A percentile compares a stretch with the other conserved stretches of the same genome.
Conservation (phyloP, 1,140 invertebrate genomes). For the Eupeodes corollae region DNA sequence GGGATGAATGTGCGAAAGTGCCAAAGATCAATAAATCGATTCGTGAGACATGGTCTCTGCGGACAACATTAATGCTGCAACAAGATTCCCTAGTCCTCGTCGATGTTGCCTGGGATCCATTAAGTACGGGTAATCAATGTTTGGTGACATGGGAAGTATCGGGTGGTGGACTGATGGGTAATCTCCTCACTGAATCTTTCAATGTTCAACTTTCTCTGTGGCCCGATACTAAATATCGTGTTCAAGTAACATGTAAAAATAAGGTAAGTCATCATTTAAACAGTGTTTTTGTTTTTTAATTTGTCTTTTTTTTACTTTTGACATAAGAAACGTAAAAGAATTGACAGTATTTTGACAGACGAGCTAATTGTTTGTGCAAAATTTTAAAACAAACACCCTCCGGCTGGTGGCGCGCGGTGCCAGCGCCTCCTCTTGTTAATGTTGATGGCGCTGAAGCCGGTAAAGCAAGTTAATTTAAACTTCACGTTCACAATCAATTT, state of each 20-base stretch:
- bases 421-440: no score
- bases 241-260: slow-evolving; percentile 50
- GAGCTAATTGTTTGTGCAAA: no score
- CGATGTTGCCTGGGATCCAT: slow-evolving; percentile 61
- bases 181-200: slow-evolving; percentile 68
- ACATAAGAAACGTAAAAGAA: no score
- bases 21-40: slow-evolving; percentile 14
- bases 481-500: no score
- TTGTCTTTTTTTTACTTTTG: no score
- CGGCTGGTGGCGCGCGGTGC: no score
- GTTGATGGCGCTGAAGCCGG: no score
- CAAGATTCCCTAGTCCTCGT: slow-evolving; percentile 51
- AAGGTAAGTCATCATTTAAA: slow-evolving; percentile 22
- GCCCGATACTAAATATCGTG: slow-evolving; percentile 68
- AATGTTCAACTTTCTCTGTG: slow-evolving; percentile 64
- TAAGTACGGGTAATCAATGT: slow-evolving; percentile 52
- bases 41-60: slow-evolving; percentile 11
- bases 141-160: slow-evolving; percentile 74
- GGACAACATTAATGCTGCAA: slow-evolving; percentile 15
- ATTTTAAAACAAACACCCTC: no score
- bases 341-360: no score
- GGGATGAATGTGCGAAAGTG: slow-evolving; percentile 23
- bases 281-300: no score
- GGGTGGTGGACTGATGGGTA: slow-evolving; percentile 68
- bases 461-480: no score